These are phyloP conservation scores for Scylla paramamosain DNA, from an alignment of 1,140 invertebrate genomes.

Conservation along the genomic window DNA sequence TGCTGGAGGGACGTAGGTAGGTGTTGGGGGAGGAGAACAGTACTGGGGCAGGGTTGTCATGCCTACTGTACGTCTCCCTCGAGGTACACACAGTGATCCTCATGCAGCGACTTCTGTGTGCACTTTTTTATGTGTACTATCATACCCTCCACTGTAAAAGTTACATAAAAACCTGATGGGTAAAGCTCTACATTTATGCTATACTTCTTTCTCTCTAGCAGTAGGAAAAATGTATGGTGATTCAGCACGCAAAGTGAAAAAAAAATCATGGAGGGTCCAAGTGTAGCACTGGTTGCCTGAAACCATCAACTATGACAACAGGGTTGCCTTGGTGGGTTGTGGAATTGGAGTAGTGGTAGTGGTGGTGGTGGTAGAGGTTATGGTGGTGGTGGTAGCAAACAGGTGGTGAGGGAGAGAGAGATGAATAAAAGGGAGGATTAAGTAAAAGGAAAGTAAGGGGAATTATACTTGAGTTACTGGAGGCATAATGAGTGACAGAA, in stretches of 20 bases:
- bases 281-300: background rate
- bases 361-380: too few species aligned
- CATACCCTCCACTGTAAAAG: slow-evolving; percentile 1
- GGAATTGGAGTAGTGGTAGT: background rate
- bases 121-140: background rate
- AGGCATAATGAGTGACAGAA: background rate
- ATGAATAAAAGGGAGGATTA: background rate
- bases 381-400: background rate
- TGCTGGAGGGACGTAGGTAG: background rate
- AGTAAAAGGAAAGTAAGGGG: background rate
- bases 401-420: background rate
- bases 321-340: background rate
- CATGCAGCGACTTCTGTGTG: slow-evolving; percentile 19
- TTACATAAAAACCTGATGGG: background rate
- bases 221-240: background rate
- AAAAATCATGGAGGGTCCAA: background rate
- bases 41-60: slow-evolving; percentile 32
- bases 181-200: slow-evolving; percentile 7
- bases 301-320: background rate
- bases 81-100: background rate
- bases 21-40: background rate
- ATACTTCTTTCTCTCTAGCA: background rate
- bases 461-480: background rate
- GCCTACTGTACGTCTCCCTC: slow-evolving; percentile 13
- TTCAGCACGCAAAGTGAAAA: background rate